Evolutionary conservation across 2,888 invertebrate genomes (phyloP).

Genomic region (Catocala fraxini): DNA sequence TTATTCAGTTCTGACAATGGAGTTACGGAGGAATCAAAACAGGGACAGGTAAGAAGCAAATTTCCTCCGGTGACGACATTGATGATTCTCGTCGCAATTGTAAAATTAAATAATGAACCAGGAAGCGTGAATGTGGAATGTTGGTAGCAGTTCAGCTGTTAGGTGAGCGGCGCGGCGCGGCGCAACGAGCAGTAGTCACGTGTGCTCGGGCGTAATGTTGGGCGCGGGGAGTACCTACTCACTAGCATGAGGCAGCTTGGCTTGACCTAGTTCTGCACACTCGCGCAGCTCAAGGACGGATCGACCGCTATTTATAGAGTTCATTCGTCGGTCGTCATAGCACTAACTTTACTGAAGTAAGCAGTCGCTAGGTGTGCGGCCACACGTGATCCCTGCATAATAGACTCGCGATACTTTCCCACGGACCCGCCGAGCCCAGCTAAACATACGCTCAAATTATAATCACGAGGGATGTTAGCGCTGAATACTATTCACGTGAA

Average conservation of each 20-base stretch:
- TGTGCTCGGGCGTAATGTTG: conserved; percentile 55
- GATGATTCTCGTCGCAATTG: conserved; percentile 37
- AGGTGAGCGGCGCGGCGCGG: conserved; percentile 25
- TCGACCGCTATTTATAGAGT: conserved; percentile 86
- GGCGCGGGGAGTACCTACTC: conserved; percentile 58
- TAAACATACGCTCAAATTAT: conserved; percentile 60
- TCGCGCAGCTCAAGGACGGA: conserved; percentile 85
- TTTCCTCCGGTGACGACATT: conserved; percentile 17
- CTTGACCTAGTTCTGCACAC: conserved; percentile 83
- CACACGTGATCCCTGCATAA: conserved; percentile 68
- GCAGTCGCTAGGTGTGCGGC: conserved; percentile 70
- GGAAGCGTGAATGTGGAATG: conserved; percentile 59
- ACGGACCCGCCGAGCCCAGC: conserved; percentile 59
- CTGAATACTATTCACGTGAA: conserved; percentile 39
- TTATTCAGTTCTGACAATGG: neutral
- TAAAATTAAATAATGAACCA: conserved; percentile 49
- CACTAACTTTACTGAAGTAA: conserved; percentile 79
- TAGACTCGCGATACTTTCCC: conserved; percentile 67
- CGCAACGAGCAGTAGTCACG: conserved; percentile 45
- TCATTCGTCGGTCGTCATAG: conserved; percentile 81
- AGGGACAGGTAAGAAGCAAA: conserved; percentile 7
- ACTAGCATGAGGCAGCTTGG: conserved; percentile 72
- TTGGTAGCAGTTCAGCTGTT: conserved; percentile 57
- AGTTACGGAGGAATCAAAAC: neutral
- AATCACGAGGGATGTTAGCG: conserved; percentile 58